phyloP scores from a whole-genome alignment of 2,797 vertebrate genomes.

The Brachyrhaphis roseni region DNA sequence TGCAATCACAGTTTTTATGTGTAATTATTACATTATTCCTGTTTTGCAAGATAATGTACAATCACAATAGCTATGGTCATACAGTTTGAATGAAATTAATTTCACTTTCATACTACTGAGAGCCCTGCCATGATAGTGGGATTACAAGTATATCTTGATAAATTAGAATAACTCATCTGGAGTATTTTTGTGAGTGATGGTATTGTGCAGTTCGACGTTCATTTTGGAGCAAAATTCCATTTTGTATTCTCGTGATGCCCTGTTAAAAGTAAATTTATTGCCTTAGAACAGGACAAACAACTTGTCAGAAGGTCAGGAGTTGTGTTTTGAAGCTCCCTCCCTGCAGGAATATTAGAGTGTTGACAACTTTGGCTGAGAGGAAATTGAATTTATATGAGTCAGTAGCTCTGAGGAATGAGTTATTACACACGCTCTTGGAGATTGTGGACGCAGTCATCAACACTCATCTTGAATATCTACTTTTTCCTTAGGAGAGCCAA shows the following conservation, averaged over 20 bases:
- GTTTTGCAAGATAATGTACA: neutral
- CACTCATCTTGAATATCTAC: slow-evolving; percentile 20
- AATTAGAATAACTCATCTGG: neutral
- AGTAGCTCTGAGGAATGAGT: slow-evolving; percentile 41
- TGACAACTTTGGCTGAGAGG: slow-evolving; percentile 43
- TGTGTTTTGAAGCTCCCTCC: slow-evolving; percentile 15
- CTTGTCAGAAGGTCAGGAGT: slow-evolving; percentile 42
- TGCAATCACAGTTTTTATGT: neutral
- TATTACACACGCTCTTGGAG: slow-evolving; percentile 28
- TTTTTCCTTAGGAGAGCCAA: neutral
- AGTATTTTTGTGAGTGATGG: neutral
- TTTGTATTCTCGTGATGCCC: slow-evolving; percentile 15
- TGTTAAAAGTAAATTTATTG: slow-evolving; percentile 21
- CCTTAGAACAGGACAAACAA: slow-evolving; percentile 50
- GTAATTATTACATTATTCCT: neutral
- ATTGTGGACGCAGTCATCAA: slow-evolving; percentile 37
- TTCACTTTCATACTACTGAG: neutral
- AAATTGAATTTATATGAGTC: slow-evolving; percentile 58
- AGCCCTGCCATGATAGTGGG: neutral
- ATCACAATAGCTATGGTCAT: neutral
- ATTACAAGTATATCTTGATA: neutral
- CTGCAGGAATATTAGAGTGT: slow-evolving; percentile 37
- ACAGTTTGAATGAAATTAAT: neutral
- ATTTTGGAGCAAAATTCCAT: neutral
- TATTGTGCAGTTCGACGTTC: neutral